Evolutionary conservation across 2,113 vertebrate genomes (phyloP).

Genomic region (Peromyscus maniculatus): DNA sequence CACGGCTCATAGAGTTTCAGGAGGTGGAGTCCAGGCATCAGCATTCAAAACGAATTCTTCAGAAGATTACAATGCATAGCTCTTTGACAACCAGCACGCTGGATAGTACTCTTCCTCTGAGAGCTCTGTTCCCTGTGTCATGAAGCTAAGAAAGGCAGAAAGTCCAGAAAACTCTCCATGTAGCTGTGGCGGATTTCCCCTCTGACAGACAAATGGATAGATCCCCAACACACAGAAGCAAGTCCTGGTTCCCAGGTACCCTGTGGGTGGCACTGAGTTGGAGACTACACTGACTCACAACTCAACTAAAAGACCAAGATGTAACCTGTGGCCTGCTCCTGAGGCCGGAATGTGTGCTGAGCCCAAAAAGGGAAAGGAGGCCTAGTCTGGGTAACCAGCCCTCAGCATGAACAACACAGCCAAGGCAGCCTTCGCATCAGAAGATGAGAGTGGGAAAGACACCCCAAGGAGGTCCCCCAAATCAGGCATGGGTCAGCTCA

Average conservation of each 20-base stretch:
- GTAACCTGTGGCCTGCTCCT: background rate
- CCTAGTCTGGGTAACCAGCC: background rate
- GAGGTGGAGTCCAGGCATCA: background rate
- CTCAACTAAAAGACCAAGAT: conserved; percentile 14
- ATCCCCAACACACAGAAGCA: conserved; percentile 16
- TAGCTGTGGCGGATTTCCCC: background rate
- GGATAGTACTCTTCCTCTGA: background rate
- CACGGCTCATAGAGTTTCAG: background rate
- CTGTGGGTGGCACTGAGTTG: background rate
- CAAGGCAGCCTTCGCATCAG: background rate
- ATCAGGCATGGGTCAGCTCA: background rate
- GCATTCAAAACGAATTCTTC: background rate
- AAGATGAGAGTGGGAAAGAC: background rate
- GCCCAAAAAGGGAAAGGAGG: background rate
- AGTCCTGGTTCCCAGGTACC: background rate
- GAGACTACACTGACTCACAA: background rate
- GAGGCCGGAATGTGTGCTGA: background rate
- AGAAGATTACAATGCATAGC: background rate
- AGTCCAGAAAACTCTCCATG: background rate
- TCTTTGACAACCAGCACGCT: background rate
- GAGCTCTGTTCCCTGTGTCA: background rate
- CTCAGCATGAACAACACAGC: background rate
- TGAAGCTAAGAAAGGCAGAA: conserved; percentile 29
- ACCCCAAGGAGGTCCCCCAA: conserved; percentile 4
- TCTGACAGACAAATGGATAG: conserved; percentile 29